These are phyloP conservation scores for Sisor rabdophorus DNA, from an alignment of 2,113 vertebrate genomes.

Conservation along the genomic window DNA sequence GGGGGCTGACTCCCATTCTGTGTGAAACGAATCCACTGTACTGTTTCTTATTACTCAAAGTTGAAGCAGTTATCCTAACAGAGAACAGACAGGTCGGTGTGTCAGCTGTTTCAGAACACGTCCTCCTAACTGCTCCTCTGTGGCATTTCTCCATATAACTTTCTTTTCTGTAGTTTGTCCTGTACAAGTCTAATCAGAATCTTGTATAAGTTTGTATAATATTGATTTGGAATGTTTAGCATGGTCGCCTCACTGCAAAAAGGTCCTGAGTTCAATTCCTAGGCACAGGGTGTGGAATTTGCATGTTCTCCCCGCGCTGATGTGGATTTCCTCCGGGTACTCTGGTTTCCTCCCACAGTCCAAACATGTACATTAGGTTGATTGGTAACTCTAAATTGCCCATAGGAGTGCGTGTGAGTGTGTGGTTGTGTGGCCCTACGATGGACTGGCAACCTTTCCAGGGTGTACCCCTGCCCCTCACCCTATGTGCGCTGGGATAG, in stretches of 20 bases:
- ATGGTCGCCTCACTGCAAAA: too few species aligned
- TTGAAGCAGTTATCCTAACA: conserved; percentile 50
- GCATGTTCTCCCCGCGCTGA: too few species aligned
- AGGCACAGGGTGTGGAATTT: too few species aligned
- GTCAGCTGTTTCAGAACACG: conserved; percentile 36
- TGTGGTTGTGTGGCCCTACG: too few species aligned
- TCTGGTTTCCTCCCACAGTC: neutral
- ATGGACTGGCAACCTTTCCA: too few species aligned
- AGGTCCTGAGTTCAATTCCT: too few species aligned
- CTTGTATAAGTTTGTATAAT: too few species aligned
- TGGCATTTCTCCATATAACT: neutral
- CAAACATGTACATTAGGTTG: neutral
- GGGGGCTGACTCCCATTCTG: conserved; percentile 15
- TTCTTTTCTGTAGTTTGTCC: neutral
- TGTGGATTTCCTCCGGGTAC: neutral
- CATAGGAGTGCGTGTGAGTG: neutral
- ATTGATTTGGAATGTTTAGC: too few species aligned
- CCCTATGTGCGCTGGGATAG: too few species aligned
- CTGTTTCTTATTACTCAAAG: conserved; percentile 53
- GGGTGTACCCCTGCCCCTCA: too few species aligned
- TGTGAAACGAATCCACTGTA: conserved; percentile 25
- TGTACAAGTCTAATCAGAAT: neutral
- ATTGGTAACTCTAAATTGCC: neutral
- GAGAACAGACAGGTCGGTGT: conserved; percentile 46
- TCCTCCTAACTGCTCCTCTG: conserved; percentile 1